Percentiles rank a stretch among this genome's conserved stretches.
phyloP scores from a whole-genome alignment of 2,797 vertebrate species.

The Myripristis murdjan region DNA sequence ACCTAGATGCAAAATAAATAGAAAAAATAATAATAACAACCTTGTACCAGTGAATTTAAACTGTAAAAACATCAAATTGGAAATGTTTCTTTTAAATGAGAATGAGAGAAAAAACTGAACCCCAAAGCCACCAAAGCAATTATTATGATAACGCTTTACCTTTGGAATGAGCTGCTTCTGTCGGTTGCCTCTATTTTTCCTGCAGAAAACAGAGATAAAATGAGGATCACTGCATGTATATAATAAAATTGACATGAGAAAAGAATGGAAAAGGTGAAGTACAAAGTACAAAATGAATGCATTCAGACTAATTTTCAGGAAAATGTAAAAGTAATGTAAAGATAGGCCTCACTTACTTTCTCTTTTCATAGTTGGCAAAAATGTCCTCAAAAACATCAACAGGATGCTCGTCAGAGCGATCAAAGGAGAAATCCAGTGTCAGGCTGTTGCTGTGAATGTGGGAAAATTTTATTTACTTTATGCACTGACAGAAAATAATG shows the following conservation, averaged over 20 bases:
- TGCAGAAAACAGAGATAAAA: slow-evolving; percentile 68
- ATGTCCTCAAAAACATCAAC: slow-evolving; percentile 94
- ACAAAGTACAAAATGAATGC: background rate
- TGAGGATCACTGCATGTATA: slow-evolving; percentile 46
- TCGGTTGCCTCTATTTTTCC: slow-evolving; percentile 89
- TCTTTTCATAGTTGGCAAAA: slow-evolving; percentile 91
- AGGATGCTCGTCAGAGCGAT: slow-evolving; percentile 91
- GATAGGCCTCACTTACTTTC: slow-evolving; percentile 88
- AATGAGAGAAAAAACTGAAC: background rate
- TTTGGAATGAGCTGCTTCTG: slow-evolving; percentile 97
- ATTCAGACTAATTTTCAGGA: too few species aligned
- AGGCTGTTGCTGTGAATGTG: slow-evolving; percentile 82
- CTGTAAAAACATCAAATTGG: background rate
- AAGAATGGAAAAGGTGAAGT: slow-evolving; percentile 8
- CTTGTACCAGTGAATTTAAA: background rate
- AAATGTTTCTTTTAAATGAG: background rate
- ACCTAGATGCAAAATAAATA: too few species aligned
- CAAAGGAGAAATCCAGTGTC: slow-evolving; percentile 95
- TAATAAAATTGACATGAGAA: background rate
- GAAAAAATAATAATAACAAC: too few species aligned
- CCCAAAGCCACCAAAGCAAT: background rate
- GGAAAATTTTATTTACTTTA: slow-evolving; percentile 10
- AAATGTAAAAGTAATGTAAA: background rate
- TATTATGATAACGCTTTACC: slow-evolving; percentile 75
- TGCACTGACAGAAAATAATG: background rate